These are phyloP conservation scores for Desoria tigrina DNA, from an alignment of 2,888 invertebrate genomes.

Conservation along the genomic window DNA sequence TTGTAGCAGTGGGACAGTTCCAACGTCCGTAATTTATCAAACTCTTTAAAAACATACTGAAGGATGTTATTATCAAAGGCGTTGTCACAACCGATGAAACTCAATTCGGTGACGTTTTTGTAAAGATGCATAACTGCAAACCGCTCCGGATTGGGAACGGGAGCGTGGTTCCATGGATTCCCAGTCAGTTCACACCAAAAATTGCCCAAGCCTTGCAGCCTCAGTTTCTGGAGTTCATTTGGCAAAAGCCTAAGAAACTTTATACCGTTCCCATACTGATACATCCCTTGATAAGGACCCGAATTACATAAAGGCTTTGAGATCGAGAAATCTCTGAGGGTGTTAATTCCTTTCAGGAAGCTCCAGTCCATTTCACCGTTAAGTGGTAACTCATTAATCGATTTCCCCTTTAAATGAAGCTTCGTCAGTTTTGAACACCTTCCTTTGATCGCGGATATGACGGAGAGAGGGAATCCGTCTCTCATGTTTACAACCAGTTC, in stretches of 20 bases:
- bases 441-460: conserved; percentile 24
- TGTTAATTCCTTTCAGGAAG: conserved; percentile 26
- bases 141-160: not conserved
- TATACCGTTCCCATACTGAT: conserved; percentile 27
- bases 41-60: conserved; percentile 30
- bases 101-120: conserved; percentile 26
- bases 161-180: not conserved
- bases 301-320: conserved; percentile 19
- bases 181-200: too few species aligned
- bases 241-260: conserved; percentile 28
- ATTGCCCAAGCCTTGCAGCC: conserved; percentile 23
- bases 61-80: conserved; percentile 35
- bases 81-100: conserved; percentile 29
- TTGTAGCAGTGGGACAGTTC: conserved; percentile 32
- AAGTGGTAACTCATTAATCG: conserved; percentile 20
- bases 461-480: conserved; percentile 24
- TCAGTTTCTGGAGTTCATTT: conserved; percentile 7
- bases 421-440: conserved; percentile 30
- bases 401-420: conserved; percentile 32
- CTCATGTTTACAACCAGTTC: conserved; percentile 29
- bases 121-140: conserved; percentile 26
- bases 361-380: conserved; percentile 27
- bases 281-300: conserved; percentile 9
- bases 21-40: conserved; percentile 26
- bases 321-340: conserved; percentile 31